Base-by-base conservation (phyloP, 2,113 vertebrate species). In the Gorsachius goisagi region DNA sequence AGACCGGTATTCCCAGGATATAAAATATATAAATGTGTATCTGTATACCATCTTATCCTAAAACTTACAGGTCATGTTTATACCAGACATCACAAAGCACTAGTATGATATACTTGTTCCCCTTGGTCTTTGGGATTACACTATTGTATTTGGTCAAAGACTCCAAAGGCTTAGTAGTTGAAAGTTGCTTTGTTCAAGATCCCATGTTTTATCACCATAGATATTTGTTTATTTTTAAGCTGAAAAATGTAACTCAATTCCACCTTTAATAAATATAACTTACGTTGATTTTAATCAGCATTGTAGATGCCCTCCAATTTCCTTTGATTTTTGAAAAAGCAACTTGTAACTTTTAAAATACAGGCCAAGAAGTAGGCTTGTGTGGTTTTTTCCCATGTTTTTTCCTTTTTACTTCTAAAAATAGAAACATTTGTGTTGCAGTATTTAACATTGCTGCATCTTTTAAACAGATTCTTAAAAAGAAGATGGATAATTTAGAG, bases 381-480 rank as follows among this genome's bases (percentile, higher is more conserved):
- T 55, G 21, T 44, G 21, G 0, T 12, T 76, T 76, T 90, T 90
- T 12, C 2, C 6, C 6, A 22, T 14, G 3, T 3, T 58, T 69
- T 67, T 79, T 30, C 24, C 7, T 49, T 63, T 41, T 66, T 55
- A 30, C 68, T 88, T 86, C 55, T 75, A 58, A 87, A 93, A 74
- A 45, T 17, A 58, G 3, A 59, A 69, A n/a, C 6, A 32, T 71
- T 94, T 94, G 66, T 37, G 9, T 79, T 53, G 15, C 0, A 0
- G 5, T 71, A 30, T 58, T 73, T 91, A 85, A 94, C 49, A 56
- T 21, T 83, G 23, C 2, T 83, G 3, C 12, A 23, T 80, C 8
- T 94, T 93, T 95, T 89, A 37, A 88, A 74, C 93, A 99, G 99
- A 85, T 86, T 66, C 97, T 99, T 94, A 98, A 97, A 92, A 98